Conservation (phyloP, 2,888 invertebrate species). For the Leuctra nigra region DNA sequence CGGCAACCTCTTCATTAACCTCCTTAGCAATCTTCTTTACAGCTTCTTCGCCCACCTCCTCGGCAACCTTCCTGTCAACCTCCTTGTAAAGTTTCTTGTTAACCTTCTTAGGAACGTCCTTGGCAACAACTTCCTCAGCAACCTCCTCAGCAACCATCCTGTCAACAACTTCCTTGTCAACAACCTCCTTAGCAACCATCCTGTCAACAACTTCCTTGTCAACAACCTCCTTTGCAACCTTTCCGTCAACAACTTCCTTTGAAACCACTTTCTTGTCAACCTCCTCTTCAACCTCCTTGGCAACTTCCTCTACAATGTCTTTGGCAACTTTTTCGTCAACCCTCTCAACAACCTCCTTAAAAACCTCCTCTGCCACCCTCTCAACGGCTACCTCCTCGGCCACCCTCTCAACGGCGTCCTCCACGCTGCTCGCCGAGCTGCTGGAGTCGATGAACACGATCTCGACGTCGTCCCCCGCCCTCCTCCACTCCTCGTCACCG, state of each 20-base stretch:
- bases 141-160: no score
- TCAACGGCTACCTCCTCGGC: constrained; percentile 10
- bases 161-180: not conserved
- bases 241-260: not conserved
- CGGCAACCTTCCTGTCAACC: constrained; percentile 6
- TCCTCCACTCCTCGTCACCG: constrained; percentile 47
- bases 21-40: not conserved
- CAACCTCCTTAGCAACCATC: not conserved
- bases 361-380: not conserved
- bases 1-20: not conserved
- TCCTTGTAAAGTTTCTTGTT: no score
- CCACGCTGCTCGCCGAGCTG: constrained; percentile 52
- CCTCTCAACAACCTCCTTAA: no score
- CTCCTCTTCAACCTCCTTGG: not conserved
- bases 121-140: no score
- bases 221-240: not conserved
- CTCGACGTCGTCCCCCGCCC: constrained; percentile 52
- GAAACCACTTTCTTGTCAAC: not conserved
- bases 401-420: constrained; percentile 4
- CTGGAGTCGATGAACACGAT: constrained; percentile 60
- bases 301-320: not conserved
- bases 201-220: not conserved
- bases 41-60: not conserved
- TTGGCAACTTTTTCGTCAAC: no score
- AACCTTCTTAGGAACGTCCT: no score